Evolutionary conservation across 1,140 invertebrate genomes (phyloP), one percentile per base, ranked within the genome.

Genomic region (Papilio polytes): DNA sequence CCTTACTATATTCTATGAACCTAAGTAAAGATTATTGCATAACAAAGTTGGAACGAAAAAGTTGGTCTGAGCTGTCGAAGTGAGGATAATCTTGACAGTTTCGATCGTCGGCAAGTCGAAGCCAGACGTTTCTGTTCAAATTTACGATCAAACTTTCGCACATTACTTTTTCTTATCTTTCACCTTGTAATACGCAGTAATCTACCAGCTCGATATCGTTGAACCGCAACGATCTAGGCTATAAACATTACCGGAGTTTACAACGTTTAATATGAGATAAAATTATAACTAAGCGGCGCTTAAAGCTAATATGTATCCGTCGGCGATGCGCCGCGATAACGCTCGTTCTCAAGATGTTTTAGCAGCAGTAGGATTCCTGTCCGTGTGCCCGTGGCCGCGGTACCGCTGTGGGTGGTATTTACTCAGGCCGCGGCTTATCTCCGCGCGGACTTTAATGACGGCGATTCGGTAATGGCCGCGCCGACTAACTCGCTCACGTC

Each of bases 81-180:
- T 81, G 80, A 83, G 89, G 88, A 90, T 93, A 90, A 92, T 93
- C 92, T 70, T 92, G 87, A 87, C 85, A 87, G 88, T 89, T 89
- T 89, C 85, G 86, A 91, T 90, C 88, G 87, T 85, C 77, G 80
- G 82, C 84, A 87, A 87, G 87, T 89, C 88, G 87, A 87, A 87
- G 85, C 83, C 91, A 91, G 90, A 92, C 90, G 89, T 90, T 91
- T 84, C 85, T 85, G 78, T 81, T 80, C 86, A 88, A 92, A 94
- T 94, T 94, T 94, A 94, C 89, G 88, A 87, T 78, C 87, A 80
- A 94, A 94, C 90, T 94, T 94, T 91, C 83, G 82, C 87, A 88
- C 91, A 90, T 93, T 89, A 90, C 85, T 92, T 90, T 87, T 91
- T 88, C 89, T 91, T 93, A 92, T 92, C 89, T 87, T 79, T 56